Base-by-base conservation (phyloP, 2,888 invertebrate genomes). In the Trissolcus japonicus region DNA sequence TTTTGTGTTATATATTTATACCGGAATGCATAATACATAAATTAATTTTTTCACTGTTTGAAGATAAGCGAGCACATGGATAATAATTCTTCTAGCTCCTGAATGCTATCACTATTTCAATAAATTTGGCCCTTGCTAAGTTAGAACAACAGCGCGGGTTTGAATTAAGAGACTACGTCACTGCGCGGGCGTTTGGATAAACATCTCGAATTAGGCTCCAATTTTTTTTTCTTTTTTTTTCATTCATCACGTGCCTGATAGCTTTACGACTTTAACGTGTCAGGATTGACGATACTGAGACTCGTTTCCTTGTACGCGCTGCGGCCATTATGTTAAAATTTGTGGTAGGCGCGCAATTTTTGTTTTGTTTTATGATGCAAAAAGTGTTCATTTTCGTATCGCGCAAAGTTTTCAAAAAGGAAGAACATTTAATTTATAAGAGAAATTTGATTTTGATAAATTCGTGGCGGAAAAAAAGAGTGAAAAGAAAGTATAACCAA, bases 151-250 rank as follows among this genome's bases (percentile, higher is more conserved):
- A 89, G 84, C 80, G 80, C 80, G 80, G 79, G 85, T 86, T 87
- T 88, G 88, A 89, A 89, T 89, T 88, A 89, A 87, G 85, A 85
- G 85, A 82, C 79, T 76, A 76, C 79, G 79, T 79, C 82, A 83
- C 83, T 80, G 83, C 79, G 82, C 82, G 82, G 81, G 78, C 76
- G 86, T 88, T 88, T 88, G 86, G 87, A 83, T 88, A 88, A 88
- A 88, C 88, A 88, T 86, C 88, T 88, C 83, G 86, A 87, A 87
- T 87, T 87, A 87, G 87, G 87, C 85, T 81, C 84, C 77, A 63
- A 75, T 77, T 80, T 80, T 78, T 80, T 79, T 82, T 76, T 76
- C 74, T 79, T 79, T 78, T 80, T 82, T 79, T 76, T 79, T 79
- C 76, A 76, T 79, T 79, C 79, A 76, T 79, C 76, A 79, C 76